Evolutionary conservation across 2,113 vertebrate genomes (phyloP), one percentile per base, ranked within the genome.

Genomic region (Stomatorhinus ivindoensis): DNA sequence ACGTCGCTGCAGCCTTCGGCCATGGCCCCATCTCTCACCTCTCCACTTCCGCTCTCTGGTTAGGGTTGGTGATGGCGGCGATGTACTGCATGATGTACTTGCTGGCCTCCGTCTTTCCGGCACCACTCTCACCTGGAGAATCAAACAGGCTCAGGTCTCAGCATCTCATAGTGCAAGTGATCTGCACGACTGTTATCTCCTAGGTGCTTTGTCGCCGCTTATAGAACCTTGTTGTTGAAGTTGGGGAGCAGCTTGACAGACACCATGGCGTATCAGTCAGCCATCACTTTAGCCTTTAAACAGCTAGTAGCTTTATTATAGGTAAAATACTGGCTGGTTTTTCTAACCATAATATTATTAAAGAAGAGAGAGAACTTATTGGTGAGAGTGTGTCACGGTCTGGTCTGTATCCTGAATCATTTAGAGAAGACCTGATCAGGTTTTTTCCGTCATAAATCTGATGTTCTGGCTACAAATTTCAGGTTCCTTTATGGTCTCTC

Each of bases 31-130:
- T 35, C 1, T n/a, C 95, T 96, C 90, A 98, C 98, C 97, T 98
- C 93, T 99, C 97, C 10, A 98, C 97, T 92, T 98, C 98, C 0
- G 92, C 95, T 44, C 97, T 95, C 94, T 97, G 97, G 89, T 91
- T 95, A 0, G 97, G 97, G 93, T 98, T 99, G 3, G 98, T 98
- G 93, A 99, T 97, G 1, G 98, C 98, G 0, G 98, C 97, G 0
- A 99, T 98, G 89, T 98, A 99, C 89, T 98, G 97, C 98, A 98
- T 98, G 94, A 98, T 98, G 91, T 97, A 97, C 92, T 98, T 99
- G 92, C 98, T 98, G 39, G 98, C 97, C 90, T 99, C 98, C 0
- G 98, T 99, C 95, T 99, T 98, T 51, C 98, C 98, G 0, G 98
- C 97, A 0, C 98, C 98, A 0, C 98, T 99, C 94, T 99, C 98